Evolutionary conservation across 2,797 vertebrate species (phyloP).

Genomic region (Eulemur coronatus): DNA sequence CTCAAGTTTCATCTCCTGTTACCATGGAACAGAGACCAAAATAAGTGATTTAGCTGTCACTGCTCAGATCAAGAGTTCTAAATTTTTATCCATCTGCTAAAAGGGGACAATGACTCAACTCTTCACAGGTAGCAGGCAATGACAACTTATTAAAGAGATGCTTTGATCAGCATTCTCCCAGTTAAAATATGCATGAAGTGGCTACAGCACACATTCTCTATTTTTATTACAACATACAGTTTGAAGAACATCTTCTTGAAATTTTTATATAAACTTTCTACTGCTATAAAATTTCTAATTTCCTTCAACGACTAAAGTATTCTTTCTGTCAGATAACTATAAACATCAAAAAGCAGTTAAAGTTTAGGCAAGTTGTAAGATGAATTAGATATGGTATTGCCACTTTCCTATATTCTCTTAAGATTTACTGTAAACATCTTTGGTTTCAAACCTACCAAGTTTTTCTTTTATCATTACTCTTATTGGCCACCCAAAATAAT

Average conservation of each 20-base stretch:
- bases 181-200: background rate
- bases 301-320: background rate
- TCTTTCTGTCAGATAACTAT: background rate
- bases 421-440: background rate
- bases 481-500: background rate
- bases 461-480: conserved; percentile 24
- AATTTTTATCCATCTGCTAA: conserved; percentile 36
- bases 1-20: conserved; percentile 54
- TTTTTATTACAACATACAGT: background rate
- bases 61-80: conserved; percentile 14
- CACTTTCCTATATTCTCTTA: background rate
- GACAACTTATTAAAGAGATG: background rate
- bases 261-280: background rate
- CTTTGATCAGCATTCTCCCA: background rate
- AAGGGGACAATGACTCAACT: conserved; percentile 11
- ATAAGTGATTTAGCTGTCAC: conserved; percentile 31
- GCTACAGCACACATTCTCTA: background rate
- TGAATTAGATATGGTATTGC: background rate
- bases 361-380: conserved; percentile 33
- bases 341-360: background rate
- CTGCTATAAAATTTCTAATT: background rate
- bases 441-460: background rate
- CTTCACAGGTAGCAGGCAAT: conserved; percentile 7
- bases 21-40: conserved; percentile 50
- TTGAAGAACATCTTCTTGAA: background rate